Conservation (phyloP, 2,888 invertebrate genomes). For the Erpobdella octoculata region DNA sequence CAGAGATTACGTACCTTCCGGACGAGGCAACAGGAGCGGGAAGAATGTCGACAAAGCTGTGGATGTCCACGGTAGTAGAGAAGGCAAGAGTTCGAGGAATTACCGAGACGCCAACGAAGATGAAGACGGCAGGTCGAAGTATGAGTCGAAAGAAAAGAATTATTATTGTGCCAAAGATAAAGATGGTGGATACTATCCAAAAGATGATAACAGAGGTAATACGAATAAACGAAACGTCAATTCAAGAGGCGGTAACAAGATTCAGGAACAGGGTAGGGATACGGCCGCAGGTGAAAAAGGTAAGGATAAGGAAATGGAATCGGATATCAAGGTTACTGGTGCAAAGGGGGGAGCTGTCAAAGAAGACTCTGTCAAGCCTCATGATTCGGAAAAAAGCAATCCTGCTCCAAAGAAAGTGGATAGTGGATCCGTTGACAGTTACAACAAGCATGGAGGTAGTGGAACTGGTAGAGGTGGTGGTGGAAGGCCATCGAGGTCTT, state of each 20-base stretch:
- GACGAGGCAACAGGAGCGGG: too few species aligned
- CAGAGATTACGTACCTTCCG: too few species aligned
- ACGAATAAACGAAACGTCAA: background rate
- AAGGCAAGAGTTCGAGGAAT: background rate
- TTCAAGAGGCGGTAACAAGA: background rate
- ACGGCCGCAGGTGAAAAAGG: background rate
- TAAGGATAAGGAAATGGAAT: background rate
- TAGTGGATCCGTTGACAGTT: too few species aligned
- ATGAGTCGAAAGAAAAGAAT: background rate
- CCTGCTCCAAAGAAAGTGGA: too few species aligned
- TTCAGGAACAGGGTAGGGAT: background rate
- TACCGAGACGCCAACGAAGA: background rate
- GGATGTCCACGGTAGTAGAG: background rate
- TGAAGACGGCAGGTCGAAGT: background rate
- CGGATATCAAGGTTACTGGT: too few species aligned
- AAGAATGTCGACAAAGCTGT: background rate
- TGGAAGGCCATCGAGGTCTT: background rate
- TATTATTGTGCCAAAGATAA: background rate
- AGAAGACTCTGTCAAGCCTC: too few species aligned
- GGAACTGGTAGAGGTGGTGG: background rate
- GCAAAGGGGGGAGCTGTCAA: too few species aligned
- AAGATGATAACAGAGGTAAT: background rate
- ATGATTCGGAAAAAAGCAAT: too few species aligned
- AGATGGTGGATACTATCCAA: background rate
- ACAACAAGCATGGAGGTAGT: background rate